phyloP scores from a whole-genome alignment of 2,113 vertebrate genomes.

The Corythaeola cristata region DNA sequence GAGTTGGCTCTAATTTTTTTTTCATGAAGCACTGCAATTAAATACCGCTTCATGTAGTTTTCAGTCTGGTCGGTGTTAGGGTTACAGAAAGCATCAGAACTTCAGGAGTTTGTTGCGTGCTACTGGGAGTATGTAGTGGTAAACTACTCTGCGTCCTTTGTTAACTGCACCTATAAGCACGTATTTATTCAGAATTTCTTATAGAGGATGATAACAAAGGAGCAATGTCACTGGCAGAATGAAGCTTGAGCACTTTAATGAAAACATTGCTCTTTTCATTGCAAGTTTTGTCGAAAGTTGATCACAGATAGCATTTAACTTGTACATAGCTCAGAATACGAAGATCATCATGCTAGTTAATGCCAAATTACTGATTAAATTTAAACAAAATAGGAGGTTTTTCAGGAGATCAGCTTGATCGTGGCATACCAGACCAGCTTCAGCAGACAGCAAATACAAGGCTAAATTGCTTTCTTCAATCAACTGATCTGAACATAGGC shows the following conservation, averaged over 20 bases:
- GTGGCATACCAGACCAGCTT: background rate
- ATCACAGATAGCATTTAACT: background rate
- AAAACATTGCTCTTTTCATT: background rate
- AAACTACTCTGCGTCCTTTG: background rate
- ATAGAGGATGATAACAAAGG: background rate
- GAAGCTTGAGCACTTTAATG: background rate
- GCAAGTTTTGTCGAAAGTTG: background rate
- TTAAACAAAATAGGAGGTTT: background rate
- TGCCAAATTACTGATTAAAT: background rate
- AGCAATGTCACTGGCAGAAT: background rate
- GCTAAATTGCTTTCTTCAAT: slow-evolving; percentile 12
- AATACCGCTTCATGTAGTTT: background rate
- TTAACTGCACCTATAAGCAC: background rate
- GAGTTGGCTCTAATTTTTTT: background rate
- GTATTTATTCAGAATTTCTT: background rate
- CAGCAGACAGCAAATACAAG: background rate
- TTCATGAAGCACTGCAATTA: background rate
- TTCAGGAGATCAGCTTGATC: background rate
- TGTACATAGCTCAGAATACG: background rate
- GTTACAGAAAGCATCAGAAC: background rate
- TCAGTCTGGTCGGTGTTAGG: background rate
- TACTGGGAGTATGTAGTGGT: background rate
- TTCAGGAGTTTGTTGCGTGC: background rate
- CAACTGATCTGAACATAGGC: background rate
- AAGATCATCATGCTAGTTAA: background rate